Evolutionary conservation across 2,888 invertebrate genomes (phyloP).

Genomic region (Drosophila nr. perissopoda): DNA sequence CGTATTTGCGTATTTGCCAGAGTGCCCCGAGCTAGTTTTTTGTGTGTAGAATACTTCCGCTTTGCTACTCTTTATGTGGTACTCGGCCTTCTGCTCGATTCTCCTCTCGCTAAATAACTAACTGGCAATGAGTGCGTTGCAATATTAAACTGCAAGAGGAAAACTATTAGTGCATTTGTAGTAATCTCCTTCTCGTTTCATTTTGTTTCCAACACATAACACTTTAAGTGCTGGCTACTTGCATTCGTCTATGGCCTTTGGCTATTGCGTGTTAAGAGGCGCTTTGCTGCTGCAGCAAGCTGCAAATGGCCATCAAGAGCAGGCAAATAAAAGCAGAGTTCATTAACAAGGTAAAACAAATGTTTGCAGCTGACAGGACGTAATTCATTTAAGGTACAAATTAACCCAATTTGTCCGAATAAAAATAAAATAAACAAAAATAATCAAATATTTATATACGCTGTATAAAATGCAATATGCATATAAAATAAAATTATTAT

Average conservation of each 20-base stretch:
- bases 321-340: not conserved
- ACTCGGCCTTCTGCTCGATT: slow-evolving; percentile 18
- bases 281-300: not conserved
- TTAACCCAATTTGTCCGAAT: not conserved
- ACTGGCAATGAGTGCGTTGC: slow-evolving; percentile 15
- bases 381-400: too few relatives aligned
- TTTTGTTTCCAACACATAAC: slow-evolving; percentile 8
- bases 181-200: not conserved
- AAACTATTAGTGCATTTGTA: slow-evolving; percentile 1
- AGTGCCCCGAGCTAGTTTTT: slow-evolving; percentile 3
- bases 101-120: not conserved
- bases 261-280: slow-evolving; percentile 16
- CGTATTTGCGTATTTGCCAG: slow-evolving; percentile 17
- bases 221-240: slow-evolving; percentile 9
- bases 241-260: slow-evolving; percentile 19
- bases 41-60: slow-evolving; percentile 60
- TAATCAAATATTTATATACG: not conserved
- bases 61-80: slow-evolving; percentile 50
- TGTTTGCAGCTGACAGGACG: not conserved
- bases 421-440: too few relatives aligned
- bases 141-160: slow-evolving; percentile 13
- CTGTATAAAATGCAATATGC: not conserved
- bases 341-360: not conserved
- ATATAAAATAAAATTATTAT: not conserved
- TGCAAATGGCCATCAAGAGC: not conserved